Evolutionary conservation across 2,113 vertebrate species (phyloP).

Genomic region (Nerophis lumbriciformis): DNA sequence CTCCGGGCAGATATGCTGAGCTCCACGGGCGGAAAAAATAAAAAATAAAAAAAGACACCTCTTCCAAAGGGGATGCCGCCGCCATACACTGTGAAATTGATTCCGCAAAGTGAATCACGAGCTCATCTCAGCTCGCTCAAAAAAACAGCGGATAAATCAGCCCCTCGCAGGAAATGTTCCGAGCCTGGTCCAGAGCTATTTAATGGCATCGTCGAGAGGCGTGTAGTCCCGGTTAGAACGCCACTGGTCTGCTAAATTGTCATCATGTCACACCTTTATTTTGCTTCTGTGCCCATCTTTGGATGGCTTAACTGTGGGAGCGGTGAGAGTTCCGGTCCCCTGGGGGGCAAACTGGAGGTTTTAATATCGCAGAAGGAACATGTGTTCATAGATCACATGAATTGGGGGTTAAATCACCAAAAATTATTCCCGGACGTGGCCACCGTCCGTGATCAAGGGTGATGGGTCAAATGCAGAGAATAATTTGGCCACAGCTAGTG

Average conservation of each 20-base stretch:
- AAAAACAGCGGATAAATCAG: constrained; percentile 52
- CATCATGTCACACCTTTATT: not conserved
- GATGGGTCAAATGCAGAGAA: no score
- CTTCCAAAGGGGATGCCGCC: constrained; percentile 59
- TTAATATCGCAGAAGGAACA: no score
- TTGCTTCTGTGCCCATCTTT: no score
- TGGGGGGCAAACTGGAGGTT: no score
- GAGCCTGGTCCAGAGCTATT: constrained; percentile 12
- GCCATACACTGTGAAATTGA: constrained; percentile 74
- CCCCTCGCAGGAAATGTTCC: constrained; percentile 20
- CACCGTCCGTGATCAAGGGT: no score
- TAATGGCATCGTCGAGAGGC: constrained; percentile 1
- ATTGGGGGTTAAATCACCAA: no score
- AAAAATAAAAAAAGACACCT: constrained; percentile 61
- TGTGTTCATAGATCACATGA: no score
- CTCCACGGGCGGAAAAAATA: constrained; percentile 41
- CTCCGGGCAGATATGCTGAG: constrained; percentile 65
- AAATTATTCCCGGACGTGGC: no score
- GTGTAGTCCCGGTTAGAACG: not conserved
- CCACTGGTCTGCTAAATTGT: not conserved
- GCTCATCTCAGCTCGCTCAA: constrained; percentile 58
- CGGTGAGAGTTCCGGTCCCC: no score
- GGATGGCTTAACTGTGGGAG: no score
- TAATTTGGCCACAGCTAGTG: no score
- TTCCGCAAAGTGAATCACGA: constrained; percentile 74